A percentile compares a stretch with the other conserved stretches of the same genome.
Evolutionary conservation across 2,797 vertebrate genomes (phyloP).

Genomic region (Notolepis coatsorum): DNA sequence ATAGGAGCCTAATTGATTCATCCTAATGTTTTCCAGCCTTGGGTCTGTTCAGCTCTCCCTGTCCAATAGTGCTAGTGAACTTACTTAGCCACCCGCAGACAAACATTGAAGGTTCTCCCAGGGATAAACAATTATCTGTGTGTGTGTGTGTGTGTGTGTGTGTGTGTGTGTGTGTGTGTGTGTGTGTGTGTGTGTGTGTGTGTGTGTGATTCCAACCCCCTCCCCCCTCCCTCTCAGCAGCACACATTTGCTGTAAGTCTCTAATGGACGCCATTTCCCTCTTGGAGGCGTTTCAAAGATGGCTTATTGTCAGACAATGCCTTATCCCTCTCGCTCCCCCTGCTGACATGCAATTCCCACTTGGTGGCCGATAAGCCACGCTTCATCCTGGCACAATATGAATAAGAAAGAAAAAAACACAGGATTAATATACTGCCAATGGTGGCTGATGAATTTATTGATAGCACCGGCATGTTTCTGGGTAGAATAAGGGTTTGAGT

Average conservation of each 20-base stretch:
- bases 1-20: slow-evolving; percentile 83
- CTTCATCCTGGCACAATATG: slow-evolving; percentile 46
- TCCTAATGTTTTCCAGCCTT: slow-evolving; percentile 78
- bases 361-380: slow-evolving; percentile 50
- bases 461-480: background rate
- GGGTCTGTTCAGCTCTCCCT: slow-evolving; percentile 68
- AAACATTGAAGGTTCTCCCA: slow-evolving; percentile 61
- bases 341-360: slow-evolving; percentile 70
- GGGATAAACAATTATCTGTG: slow-evolving; percentile 74
- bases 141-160: slow-evolving; percentile 24
- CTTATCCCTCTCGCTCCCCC: slow-evolving; percentile 57
- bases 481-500: background rate
- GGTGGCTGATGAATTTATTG: slow-evolving; percentile 33
- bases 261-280: slow-evolving; percentile 74
- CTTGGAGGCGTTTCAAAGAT: slow-evolving; percentile 75
- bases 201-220: slow-evolving; percentile 30
- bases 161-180: slow-evolving; percentile 18
- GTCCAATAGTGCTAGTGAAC: slow-evolving; percentile 66
- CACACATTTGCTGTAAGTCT: slow-evolving; percentile 63
- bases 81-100: slow-evolving; percentile 75
- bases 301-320: slow-evolving; percentile 70
- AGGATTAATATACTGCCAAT: slow-evolving; percentile 10
- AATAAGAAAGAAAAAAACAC: slow-evolving; percentile 32
- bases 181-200: slow-evolving; percentile 5
- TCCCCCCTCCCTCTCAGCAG: slow-evolving; percentile 19